Evolutionary conservation across 2,797 vertebrate species (phyloP).

Genomic region (Macroramphosus scolopax): DNA sequence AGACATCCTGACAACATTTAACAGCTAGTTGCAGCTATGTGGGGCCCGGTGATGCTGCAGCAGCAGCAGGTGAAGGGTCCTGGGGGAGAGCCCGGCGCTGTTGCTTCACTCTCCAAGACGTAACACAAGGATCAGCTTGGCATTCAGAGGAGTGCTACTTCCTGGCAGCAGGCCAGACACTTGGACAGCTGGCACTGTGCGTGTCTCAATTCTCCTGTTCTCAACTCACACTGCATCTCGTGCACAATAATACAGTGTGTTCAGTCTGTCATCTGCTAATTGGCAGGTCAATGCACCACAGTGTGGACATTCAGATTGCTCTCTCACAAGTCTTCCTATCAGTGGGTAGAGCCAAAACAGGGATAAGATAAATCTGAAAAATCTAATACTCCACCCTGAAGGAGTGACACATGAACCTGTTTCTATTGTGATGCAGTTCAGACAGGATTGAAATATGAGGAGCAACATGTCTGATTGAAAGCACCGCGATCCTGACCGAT

Average conservation of each 20-base stretch:
- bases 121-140: constrained; percentile 65
- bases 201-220: constrained; percentile 42
- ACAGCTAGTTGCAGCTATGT: constrained; percentile 43
- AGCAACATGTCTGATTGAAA: no score
- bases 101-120: constrained; percentile 49
- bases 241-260: constrained; percentile 50
- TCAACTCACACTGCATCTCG: constrained; percentile 45
- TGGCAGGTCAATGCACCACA: constrained; percentile 39
- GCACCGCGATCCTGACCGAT: no score
- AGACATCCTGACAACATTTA: constrained; percentile 51
- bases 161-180: constrained; percentile 64
- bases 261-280: constrained; percentile 52
- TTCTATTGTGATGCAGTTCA: not conserved
- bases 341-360: no score
- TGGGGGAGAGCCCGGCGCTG: constrained; percentile 50
- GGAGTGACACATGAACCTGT: not conserved
- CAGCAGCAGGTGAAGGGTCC: constrained; percentile 65
- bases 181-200: constrained; percentile 59
- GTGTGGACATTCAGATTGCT: constrained; percentile 51
- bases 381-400: not conserved
- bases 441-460: not conserved
- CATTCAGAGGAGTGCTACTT: constrained; percentile 66
- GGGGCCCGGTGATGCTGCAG: constrained; percentile 40
- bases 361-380: no score
- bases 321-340: constrained; percentile 19